Percentiles rank a stretch among this genome's conserved stretches.
Conservation (phyloP, 2,113 vertebrate species). For the Apodemus sylvaticus region DNA sequence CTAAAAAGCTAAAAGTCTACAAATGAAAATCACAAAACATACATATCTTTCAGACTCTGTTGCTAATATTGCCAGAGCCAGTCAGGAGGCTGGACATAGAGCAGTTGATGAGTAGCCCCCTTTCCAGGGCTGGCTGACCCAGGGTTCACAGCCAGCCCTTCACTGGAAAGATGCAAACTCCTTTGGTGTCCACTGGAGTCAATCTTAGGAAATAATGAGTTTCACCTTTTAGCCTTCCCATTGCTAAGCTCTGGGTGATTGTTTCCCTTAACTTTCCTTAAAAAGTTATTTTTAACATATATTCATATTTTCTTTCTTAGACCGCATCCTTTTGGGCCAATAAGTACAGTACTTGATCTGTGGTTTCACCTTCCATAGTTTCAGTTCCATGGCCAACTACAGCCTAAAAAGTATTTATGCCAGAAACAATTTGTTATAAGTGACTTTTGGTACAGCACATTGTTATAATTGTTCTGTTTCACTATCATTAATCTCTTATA, state of each 20-base stretch:
- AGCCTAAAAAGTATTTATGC: not conserved
- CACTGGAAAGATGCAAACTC: not conserved
- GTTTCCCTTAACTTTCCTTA: slow-evolving; percentile 22
- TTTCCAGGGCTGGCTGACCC: not conserved
- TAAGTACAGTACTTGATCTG: not conserved
- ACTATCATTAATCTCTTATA: not conserved
- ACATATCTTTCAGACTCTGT: not conserved
- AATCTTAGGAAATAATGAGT: slow-evolving; percentile 32
- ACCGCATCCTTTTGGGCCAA: slow-evolving; percentile 17
- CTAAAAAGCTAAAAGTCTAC: slow-evolving; percentile 1
- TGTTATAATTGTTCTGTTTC: not conserved
- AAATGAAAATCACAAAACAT: not conserved
- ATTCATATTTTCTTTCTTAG: slow-evolving; percentile 38
- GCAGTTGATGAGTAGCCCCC: no score
- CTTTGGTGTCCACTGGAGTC: not conserved
- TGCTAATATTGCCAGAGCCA: not conserved
- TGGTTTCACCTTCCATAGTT: not conserved
- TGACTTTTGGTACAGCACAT: not conserved
- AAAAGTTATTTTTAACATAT: not conserved
- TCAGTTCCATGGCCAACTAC: not conserved
- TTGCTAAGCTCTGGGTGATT: not conserved
- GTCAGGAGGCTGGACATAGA: not conserved
- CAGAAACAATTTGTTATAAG: not conserved
- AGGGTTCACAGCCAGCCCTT: not conserved
- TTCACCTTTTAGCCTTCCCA: slow-evolving; percentile 38